A percentile compares a stretch with the other conserved stretches of the same genome.
Evolutionary conservation across 2,888 invertebrate genomes (phyloP).

Genomic region (Mythimna loreyi): DNA sequence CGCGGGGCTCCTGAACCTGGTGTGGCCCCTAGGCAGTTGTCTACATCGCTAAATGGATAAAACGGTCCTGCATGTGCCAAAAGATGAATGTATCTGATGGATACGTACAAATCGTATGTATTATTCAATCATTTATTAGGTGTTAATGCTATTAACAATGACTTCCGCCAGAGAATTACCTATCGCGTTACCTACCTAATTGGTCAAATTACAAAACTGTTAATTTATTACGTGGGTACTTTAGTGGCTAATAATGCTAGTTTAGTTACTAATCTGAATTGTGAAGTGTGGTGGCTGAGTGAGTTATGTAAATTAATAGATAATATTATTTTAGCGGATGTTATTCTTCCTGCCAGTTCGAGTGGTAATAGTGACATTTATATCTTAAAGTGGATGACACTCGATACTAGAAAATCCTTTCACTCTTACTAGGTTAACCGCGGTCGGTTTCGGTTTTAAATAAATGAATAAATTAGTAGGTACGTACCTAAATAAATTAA

Average conservation of each 20-base stretch:
- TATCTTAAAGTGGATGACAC: conserved; percentile 38
- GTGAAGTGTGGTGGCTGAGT: not conserved
- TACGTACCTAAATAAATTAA: not conserved
- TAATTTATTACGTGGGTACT: conserved; percentile 31
- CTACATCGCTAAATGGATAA: too few relatives aligned
- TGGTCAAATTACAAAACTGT: conserved; percentile 37
- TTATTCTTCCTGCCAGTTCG: conserved; percentile 54
- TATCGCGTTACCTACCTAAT: conserved; percentile 41
- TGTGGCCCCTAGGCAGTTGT: too few relatives aligned
- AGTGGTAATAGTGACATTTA: conserved; percentile 26
- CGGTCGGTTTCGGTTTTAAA: conserved; percentile 12
- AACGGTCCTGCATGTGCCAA: conserved; percentile 21
- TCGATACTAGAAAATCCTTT: conserved; percentile 49
- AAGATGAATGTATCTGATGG: conserved; percentile 37
- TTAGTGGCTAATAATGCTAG: conserved; percentile 14
- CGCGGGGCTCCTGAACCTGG: too few relatives aligned
- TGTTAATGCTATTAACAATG: conserved; percentile 40
- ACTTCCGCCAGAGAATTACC: conserved; percentile 37
- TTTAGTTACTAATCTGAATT: not conserved
- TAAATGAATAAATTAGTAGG: not conserved
- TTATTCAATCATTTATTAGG: conserved; percentile 45
- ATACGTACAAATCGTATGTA: not conserved
- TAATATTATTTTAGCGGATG: conserved; percentile 49
- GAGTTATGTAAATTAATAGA: conserved; percentile 49
- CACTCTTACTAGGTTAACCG: conserved; percentile 49